Evolutionary conservation across 2,797 vertebrate species (phyloP).

Genomic region (Syngnathus acus): DNA sequence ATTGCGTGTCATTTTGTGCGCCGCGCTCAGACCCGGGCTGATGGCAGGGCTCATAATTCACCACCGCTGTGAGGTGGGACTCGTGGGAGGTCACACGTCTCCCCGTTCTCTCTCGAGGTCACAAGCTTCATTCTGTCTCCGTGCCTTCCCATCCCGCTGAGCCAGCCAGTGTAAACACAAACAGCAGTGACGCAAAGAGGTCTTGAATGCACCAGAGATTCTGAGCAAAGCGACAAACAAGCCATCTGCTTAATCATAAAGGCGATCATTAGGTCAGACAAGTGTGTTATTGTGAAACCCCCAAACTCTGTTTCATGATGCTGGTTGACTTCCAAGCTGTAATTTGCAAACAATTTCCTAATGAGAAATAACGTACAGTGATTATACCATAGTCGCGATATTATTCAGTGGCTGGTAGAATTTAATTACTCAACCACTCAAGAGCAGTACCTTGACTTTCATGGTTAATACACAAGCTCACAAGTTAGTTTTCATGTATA

Average conservation of each 20-base stretch:
- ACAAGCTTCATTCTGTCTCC: slow-evolving; percentile 18
- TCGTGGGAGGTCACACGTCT: slow-evolving; percentile 51
- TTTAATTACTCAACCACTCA: background rate
- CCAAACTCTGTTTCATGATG: background rate
- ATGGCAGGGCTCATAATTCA: slow-evolving; percentile 72
- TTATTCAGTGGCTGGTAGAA: background rate
- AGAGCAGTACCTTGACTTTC: too few relatives aligned
- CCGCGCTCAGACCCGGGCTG: slow-evolving; percentile 69
- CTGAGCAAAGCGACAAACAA: background rate
- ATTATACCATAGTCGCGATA: background rate
- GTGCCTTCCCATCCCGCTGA: slow-evolving; percentile 25
- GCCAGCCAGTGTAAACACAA: slow-evolving; percentile 34
- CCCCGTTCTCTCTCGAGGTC: slow-evolving; percentile 15
- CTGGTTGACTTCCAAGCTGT: background rate
- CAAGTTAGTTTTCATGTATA: too few relatives aligned
- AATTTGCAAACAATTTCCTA: background rate
- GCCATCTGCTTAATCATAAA: background rate
- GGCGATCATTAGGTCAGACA: background rate
- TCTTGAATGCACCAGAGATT: background rate
- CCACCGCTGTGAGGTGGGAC: slow-evolving; percentile 68
- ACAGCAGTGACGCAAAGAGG: slow-evolving; percentile 5
- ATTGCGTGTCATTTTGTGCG: slow-evolving; percentile 73
- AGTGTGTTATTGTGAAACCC: background rate
- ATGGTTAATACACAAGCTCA: too few relatives aligned
- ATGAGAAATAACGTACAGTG: background rate